Evolutionary conservation across 2,888 invertebrate species (phyloP).

Genomic region (Carterocephalus palaemon): DNA sequence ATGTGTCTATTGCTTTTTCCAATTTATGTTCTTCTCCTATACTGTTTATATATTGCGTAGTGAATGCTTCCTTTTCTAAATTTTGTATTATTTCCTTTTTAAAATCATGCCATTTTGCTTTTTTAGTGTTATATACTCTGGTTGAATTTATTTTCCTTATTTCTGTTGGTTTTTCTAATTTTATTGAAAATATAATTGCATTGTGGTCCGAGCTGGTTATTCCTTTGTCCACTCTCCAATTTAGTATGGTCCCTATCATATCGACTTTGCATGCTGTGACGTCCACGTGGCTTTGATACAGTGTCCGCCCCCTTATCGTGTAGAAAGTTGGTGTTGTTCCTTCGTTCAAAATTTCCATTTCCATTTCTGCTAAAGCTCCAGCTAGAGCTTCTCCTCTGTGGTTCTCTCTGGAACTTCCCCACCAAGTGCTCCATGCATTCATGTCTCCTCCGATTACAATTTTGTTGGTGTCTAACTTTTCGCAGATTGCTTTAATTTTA

Average conservation of each 20-base stretch:
- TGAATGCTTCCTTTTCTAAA: constrained; percentile 26
- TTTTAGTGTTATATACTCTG: neutral
- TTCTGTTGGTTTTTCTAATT: neutral
- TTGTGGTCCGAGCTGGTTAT: neutral
- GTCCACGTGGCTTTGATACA: constrained; percentile 31
- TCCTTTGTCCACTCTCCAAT: neutral
- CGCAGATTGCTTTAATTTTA: neutral
- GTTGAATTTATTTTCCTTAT: neutral
- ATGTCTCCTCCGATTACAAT: neutral
- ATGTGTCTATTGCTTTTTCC: neutral
- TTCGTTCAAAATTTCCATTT: constrained; percentile 32
- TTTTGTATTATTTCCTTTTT: constrained; percentile 16
- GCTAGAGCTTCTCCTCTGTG: constrained; percentile 22
- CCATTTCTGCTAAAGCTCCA: constrained; percentile 21
- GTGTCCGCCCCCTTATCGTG: constrained; percentile 26
- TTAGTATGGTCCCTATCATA: neutral
- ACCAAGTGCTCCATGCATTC: constrained; percentile 8
- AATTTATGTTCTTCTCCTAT: neutral
- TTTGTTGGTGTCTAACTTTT: neutral
- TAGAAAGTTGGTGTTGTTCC: constrained; percentile 35
- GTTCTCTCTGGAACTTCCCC: constrained; percentile 3
- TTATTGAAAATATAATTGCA: neutral
- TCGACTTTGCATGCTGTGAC: constrained; percentile 31
- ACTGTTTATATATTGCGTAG: constrained; percentile 3
- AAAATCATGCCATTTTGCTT: neutral